Percentiles rank a stretch among this genome's conserved stretches.
Evolutionary conservation across 1,140 invertebrate species (phyloP).

Genomic region (Drosophila ohnishii): DNA sequence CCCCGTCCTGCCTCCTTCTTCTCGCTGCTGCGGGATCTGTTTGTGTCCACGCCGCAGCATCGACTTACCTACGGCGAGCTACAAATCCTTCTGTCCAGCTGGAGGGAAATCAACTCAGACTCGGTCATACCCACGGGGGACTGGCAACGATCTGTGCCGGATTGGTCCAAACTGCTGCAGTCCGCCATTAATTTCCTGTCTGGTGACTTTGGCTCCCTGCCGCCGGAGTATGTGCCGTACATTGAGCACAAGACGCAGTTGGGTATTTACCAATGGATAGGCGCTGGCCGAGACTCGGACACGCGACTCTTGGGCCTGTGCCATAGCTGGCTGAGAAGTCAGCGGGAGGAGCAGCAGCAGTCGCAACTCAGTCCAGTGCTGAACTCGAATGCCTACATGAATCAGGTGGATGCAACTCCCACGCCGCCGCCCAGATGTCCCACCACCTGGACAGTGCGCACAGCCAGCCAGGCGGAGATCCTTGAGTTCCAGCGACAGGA

Average conservation of each 20-base stretch:
- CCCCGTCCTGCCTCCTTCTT: conserved; percentile 92
- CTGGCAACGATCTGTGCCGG: conserved; percentile 88
- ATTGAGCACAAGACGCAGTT: conserved; percentile 92
- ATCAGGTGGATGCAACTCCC: conserved; percentile 44
- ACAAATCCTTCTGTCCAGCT: conserved; percentile 89
- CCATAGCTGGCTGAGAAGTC: conserved; percentile 89
- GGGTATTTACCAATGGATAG: conserved; percentile 96
- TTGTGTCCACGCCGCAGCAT: conserved; percentile 92
- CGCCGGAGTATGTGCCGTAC: conserved; percentile 96
- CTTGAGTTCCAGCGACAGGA: conserved; percentile 89
- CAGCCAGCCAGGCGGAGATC: conserved; percentile 90
- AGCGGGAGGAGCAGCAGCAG: conserved; percentile 73
- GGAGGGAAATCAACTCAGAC: conserved; percentile 87
- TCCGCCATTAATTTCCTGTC: conserved; percentile 94
- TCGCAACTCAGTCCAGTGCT: conserved; percentile 4
- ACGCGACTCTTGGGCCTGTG: conserved; percentile 89
- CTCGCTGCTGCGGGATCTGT: conserved; percentile 91
- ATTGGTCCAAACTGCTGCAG: conserved; percentile 91
- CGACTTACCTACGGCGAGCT: conserved; percentile 89
- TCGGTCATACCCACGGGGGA: conserved; percentile 87
- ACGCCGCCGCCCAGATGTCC: conserved; percentile 87
- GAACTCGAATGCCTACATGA: conserved; percentile 4
- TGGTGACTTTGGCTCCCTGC: conserved; percentile 91
- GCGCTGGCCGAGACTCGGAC: conserved; percentile 96
- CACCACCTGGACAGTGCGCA: conserved; percentile 91